Evolutionary conservation across 2,797 vertebrate genomes (phyloP), one percentile per base, ranked within the genome.

Genomic region (Glossophaga mutica): DNA sequence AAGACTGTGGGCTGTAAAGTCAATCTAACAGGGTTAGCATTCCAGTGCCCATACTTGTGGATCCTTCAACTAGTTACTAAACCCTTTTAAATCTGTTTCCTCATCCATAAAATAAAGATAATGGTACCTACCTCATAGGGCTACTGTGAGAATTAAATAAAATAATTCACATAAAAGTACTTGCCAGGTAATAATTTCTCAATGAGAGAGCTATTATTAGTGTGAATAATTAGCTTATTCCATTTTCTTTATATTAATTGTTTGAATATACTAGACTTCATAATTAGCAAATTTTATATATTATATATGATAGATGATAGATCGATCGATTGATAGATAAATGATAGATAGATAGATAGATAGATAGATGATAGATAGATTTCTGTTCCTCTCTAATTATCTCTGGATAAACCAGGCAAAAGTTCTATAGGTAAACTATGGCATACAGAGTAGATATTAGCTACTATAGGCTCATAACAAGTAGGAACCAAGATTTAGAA

Each of bases 181-280:
- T 83, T 92, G 19, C 7, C 26, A 74, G 50, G 21, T 82, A 74
- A 77, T 68, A 81, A 85, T 22, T 67, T 3, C 6, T 85, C 59
- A 87, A 5, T 32, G n/a, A 65, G 16, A 93, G 24, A 39, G 32
- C 39, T 67, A 83, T 55, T 76, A 59, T 37, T 57, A 50, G 0
- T 74, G 19, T 85, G 24, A 74, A 46, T 34, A 79, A 37, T n/a
- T 44, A 67, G n/a, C 32, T 46, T 78, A 71, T 83, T 71, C 50
- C 50, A 67, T 32, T 95, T 88, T 77, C 87, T 91, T 86, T 85
- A 81, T 82, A 57, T 88, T 88, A 68, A 46, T 48, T 78, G 24
- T 82, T 91, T 67, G 91, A 62, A 78, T 67, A 79, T 24, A 59
- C 26, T 83, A 68, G 14, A 48, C 22, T 24, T 94, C 48, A 67